Evolutionary conservation across 2,797 vertebrate species (phyloP), one percentile per base, ranked within the genome.

Genomic region (Rhabdophis nuchalis): DNA sequence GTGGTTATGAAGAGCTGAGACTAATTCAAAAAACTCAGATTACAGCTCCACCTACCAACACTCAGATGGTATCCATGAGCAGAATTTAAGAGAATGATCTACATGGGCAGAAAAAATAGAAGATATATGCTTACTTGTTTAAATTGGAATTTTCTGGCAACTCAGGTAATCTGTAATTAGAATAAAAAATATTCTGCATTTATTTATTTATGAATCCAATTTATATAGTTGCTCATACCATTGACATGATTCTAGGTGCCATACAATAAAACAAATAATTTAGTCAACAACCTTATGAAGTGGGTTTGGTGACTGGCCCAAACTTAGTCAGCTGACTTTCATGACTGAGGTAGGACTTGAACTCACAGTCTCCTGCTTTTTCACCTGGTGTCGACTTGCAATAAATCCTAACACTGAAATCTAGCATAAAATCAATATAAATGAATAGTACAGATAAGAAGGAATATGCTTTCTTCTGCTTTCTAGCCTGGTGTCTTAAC

Each of bases 121-220:
- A 60, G 94, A 92, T 90, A 89, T 86, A 92, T 93, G 97, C 98
- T 97, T 94, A 98, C 98, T 77, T 93, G 60, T 97, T 72, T 93
- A 96, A 97, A 95, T 97, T 72, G 92, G 96, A 97, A 95, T 97
- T 96, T 92, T 96, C 96, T 56, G 96, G 97, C 95, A 98, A 97
- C 96, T 98, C 98, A 85, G 96, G 96, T 94, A 98, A 95, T 85
- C 98, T 98, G 46, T 91, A 95, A 95, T 87, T 92, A 89, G 36
- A 95, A 68, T 85, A 12, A 57, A 6, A 50, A 64, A 25, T 18
- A 36, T 50, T 82, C 29, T 94, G 90, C 53, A 86, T 25, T 82
- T 82, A 82, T 25, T 82, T 82, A 46, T 82, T 82, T 41, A 77
- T 68, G 14, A 72, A 72, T 82, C 72, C 10, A 82, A 12, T 82